Evolutionary conservation across 2,888 invertebrate genomes (phyloP), one percentile per base, ranked within the genome.

Genomic region (Cephonodes hylas): DNA sequence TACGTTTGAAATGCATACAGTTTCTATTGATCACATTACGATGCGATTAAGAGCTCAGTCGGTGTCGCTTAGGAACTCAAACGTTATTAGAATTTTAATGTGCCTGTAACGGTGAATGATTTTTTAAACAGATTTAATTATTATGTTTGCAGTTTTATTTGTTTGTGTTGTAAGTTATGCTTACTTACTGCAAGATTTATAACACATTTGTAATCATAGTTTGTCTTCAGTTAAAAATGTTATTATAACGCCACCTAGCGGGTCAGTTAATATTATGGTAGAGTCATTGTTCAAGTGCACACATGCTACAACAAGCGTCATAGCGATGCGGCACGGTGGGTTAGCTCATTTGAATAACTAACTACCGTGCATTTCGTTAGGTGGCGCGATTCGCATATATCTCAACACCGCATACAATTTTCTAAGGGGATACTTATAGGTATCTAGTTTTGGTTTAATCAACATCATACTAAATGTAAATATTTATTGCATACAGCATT

Each of bases 171-270:
- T 38, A 13, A n/a, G 4, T 38, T 38, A 38, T n/a, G 3, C n/a
- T 38, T 2, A 13, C 38, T n/a, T 2, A n/a, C n/a, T n/a, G n/a
- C n/a, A n/a, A n/a, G n/a, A n/a, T n/a, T n/a, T n/a, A n/a, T n/a
- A n/a, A n/a, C n/a, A n/a, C n/a, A n/a, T n/a, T n/a, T n/a, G n/a
- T n/a, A n/a, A n/a, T n/a, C n/a, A n/a, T n/a, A n/a, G n/a, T n/a
- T 10, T 22, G n/a, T 3, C 13, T 22, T 10, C 1, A 27, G 8
- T 18, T 18, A 3, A 18, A 18, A 8, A 53, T 10, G 6, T 42
- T 13, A 59, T 34, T 60, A 7, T 59, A 67, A 66, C 74, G 78
- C 79, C 79, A 80, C 70, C 79, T 80, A 75, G 67, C 67, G 71
- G 44, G 56, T 65, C 61, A 64, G 59, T 18, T 53, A 18, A 31